Percentiles rank a stretch among this genome's conserved stretches.
Conservation (phyloP, 2,888 invertebrate species). For the Euzetes globulus region DNA sequence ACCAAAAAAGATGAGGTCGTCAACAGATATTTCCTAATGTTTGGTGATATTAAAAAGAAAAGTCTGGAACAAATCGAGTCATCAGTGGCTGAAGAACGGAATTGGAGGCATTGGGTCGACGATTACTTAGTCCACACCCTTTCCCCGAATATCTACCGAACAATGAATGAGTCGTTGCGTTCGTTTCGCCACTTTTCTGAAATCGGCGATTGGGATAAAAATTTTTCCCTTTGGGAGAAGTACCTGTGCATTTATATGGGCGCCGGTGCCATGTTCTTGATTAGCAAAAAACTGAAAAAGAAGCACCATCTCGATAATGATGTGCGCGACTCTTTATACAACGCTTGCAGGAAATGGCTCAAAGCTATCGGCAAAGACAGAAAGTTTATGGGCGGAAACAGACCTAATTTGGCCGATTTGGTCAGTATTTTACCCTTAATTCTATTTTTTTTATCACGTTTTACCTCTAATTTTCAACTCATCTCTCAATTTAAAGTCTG, state of each 20-base stretch:
- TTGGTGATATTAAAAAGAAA: slow-evolving; percentile 51
- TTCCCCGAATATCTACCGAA: slow-evolving; percentile 94
- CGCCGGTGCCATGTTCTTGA: slow-evolving; percentile 84
- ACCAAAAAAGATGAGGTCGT: slow-evolving; percentile 64
- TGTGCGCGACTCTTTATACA: slow-evolving; percentile 79
- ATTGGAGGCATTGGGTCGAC: slow-evolving; percentile 95
- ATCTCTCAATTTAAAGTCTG: slow-evolving; percentile 52
- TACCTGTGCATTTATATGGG: slow-evolving; percentile 81
- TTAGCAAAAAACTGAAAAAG: slow-evolving; percentile 78
- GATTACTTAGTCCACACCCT: slow-evolving; percentile 78
- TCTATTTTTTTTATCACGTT: background rate
- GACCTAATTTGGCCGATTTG: slow-evolving; percentile 85
- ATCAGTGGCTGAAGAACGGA: slow-evolving; percentile 62
- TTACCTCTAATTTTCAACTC: background rate
- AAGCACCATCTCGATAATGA: slow-evolving; percentile 78
- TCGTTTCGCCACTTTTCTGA: slow-evolving; percentile 91
- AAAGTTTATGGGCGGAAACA: slow-evolving; percentile 74
- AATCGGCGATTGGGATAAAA: slow-evolving; percentile 81
- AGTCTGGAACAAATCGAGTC: slow-evolving; percentile 29
- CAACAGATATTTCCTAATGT: slow-evolving; percentile 83
- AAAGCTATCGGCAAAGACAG: slow-evolving; percentile 57
- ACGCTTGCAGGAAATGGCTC: slow-evolving; percentile 75
- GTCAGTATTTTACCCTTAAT: slow-evolving; percentile 39
- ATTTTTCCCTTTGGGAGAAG: slow-evolving; percentile 79
- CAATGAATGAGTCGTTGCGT: slow-evolving; percentile 70